Base-by-base conservation (phyloP, 2,797 vertebrate genomes). In the Protonibea diacanthus region DNA sequence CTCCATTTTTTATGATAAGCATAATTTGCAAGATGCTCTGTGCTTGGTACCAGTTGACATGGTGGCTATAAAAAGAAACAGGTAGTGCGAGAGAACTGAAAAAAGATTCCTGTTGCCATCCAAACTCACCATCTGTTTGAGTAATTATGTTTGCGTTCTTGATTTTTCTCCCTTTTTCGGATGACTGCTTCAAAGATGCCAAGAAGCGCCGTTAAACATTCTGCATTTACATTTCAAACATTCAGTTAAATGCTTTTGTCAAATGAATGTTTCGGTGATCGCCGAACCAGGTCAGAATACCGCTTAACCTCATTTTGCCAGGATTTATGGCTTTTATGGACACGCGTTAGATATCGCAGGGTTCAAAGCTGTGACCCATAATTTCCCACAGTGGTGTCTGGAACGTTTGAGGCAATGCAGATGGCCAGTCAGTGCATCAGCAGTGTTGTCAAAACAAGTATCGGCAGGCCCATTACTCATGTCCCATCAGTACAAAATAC, bases 11-110 rank as follows among this genome's bases (percentile, higher is more conserved):
- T 76, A 78, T 44, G 62, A 83, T 84, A 13, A 59, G 58, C 65
- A 76, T 76, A 91, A 93, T 93, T 91, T 88, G 78, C 72, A 44
- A 64, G 67, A 57, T 61, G 48, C 74, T 76, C 12, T 3, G 58
- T 59, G 73, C 74, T 10, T 12, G 38, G 45, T 78, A 53, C 52
- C 78, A 33, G 78, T 60, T 76, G 77, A 88, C 80, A 33, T 29
- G 61, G 53, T 44, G 11, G 77, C 85, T 86, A 88, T 88, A 82
- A 86, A 89, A 88, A 83, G 78, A 87, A 81, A 25, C 62, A 20
- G 84, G 76, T 82, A 71, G 75, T 20, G 63, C 5, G 13, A 64
- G 18, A 9, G 62, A 80, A 62, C 47, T 29, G 59, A 59, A 88
- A 81, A 70, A 71, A 71, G 55, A 88, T 25, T 73, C 56, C 8